These are phyloP conservation scores for Cheirogaleus major DNA, from an alignment of 2,797 vertebrate genomes.

Conservation along the genomic window DNA sequence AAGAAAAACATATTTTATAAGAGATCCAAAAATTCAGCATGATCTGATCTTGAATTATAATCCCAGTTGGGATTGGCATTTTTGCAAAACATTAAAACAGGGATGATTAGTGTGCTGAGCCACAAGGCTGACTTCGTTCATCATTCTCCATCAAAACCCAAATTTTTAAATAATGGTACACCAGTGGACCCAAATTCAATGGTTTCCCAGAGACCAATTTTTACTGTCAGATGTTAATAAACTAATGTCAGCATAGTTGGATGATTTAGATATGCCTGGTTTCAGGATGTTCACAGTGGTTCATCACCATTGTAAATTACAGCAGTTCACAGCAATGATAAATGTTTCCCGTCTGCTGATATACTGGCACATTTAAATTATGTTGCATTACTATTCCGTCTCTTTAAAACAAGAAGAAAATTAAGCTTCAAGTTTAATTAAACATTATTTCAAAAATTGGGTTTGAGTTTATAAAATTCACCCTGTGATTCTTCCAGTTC, in stretches of 20 bases:
- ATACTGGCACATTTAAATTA: constrained; percentile 61
- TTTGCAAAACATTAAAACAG: constrained; percentile 48
- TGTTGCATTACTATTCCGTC: constrained; percentile 31
- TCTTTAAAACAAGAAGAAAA: constrained; percentile 73
- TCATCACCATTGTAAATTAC: constrained; percentile 67
- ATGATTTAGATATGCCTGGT: constrained; percentile 54
- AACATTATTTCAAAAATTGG: constrained; percentile 69
- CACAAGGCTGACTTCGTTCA: constrained; percentile 35
- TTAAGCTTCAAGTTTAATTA: constrained; percentile 73
- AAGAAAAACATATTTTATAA: background rate
- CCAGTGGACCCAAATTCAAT: constrained; percentile 41
- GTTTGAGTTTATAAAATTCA: constrained; percentile 71
- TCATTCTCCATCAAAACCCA: constrained; percentile 65
- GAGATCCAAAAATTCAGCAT: constrained; percentile 58
- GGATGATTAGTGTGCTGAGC: constrained; percentile 41
- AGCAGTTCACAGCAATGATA: constrained; percentile 64
- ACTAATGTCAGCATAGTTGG: constrained; percentile 53
- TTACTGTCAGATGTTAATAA: constrained; percentile 78
- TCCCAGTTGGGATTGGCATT: constrained; percentile 39
- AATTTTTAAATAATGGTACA: constrained; percentile 69
- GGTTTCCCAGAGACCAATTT: constrained; percentile 72
- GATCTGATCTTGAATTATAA: constrained; percentile 42
- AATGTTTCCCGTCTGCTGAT: constrained; percentile 51
- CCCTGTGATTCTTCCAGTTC: constrained; percentile 55
- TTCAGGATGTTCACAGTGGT: constrained; percentile 26